A percentile compares a stretch with the other conserved stretches of the same genome.
Conservation (phyloP, 1,140 invertebrate species). For the Wasmannia auropunctata region DNA sequence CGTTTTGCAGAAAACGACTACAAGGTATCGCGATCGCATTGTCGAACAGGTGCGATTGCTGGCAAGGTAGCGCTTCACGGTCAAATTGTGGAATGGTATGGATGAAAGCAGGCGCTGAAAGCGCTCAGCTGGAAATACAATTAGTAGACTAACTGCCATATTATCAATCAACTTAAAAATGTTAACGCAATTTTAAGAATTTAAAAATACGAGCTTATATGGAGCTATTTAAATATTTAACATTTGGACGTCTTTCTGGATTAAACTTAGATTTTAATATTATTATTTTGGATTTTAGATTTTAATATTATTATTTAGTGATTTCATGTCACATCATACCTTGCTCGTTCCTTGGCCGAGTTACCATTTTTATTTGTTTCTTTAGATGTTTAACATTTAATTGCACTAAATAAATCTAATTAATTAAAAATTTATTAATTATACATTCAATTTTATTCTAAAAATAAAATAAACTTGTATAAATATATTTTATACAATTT, state of each 20-base stretch:
- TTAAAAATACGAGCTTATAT: neutral
- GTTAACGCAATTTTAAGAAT: neutral
- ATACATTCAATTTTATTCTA: neutral
- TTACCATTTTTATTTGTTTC: no score
- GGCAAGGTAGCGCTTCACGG: slow-evolving; percentile 7
- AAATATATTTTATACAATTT: neutral
- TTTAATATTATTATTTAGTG: no score
- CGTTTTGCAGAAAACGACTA: slow-evolving; percentile 3
- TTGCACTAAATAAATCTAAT: neutral
- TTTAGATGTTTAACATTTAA: neutral
- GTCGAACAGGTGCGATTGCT: neutral
- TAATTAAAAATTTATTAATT: no score
- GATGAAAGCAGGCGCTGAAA: neutral
- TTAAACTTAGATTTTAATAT: no score
- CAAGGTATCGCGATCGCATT: slow-evolving; percentile 27
- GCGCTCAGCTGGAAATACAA: neutral
- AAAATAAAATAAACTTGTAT: neutral
- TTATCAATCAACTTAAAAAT: neutral
- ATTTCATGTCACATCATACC: no score
- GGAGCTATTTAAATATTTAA: neutral
- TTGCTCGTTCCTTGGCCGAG: no score
- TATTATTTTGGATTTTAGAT: no score
- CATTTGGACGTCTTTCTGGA: no score
- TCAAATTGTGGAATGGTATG: neutral
- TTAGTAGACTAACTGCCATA: neutral